Base-by-base conservation (phyloP, 2,888 invertebrate genomes). In the Cerceris ruficornis region DNA sequence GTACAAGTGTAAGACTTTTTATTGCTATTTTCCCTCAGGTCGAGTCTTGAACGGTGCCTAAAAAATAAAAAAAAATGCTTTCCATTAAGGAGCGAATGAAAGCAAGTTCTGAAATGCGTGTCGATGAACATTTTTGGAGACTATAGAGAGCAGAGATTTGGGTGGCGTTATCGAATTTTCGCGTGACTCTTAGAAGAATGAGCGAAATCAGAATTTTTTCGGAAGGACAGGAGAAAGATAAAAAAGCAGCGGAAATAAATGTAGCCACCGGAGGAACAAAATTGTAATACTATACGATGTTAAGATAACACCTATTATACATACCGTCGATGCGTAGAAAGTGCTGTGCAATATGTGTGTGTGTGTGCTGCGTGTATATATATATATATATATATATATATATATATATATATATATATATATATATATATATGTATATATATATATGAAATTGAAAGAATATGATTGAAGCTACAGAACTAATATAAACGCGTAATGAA, bases 401-500 rank as follows among this genome's bases (percentile, higher is more conserved):
- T 28, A 28, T 28, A 28, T 28, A 4, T 28, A 4, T 28, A 28
- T 28, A 28, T 28, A 28, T 28, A 28, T 4, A 28, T 28, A 28
- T 28, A 28, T 28, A 28, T 4, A 28, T 28, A 28, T 28, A 28
- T 28, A 28, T 2, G 4, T 28, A 28, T 2, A 28, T 28, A 28
- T 28, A 28, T 28, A 28, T 28, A 28, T 28, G 28, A 28, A 67
- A 77, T 55, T 75, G 71, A 72, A 70, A 60, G 80, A 69, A 73
- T 77, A 76, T 28, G 28, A 82, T 75, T 71, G 75, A 74, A 66
- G 69, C 79, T 80, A 82, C 70, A 64, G 75, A 83, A 78, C 64
- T 84, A 83, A 84, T 70, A 72, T 85, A 81, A 85, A 86, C 79
- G 85, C n/a, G 84, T 84, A 84, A 88, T 84, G 87, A 86, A 86